Base-by-base conservation (phyloP, 2,888 invertebrate genomes). In the Cheilosia scutellata region DNA sequence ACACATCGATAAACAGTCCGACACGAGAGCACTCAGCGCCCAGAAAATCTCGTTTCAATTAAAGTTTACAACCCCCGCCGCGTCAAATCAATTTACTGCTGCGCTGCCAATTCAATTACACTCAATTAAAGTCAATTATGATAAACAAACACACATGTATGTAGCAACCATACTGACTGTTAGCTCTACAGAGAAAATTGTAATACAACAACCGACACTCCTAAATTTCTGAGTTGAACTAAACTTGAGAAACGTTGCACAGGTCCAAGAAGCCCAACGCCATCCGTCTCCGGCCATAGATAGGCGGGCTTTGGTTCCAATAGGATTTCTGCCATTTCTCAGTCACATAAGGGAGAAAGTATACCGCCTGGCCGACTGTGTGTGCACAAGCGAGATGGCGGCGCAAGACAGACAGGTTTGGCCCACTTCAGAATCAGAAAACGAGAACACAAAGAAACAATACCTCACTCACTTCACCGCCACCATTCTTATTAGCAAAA, bases 171-270 rank as follows among this genome's bases (percentile, higher is more conserved):
- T 55, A 75, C 75, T 58, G 37, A 77, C 76, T 27, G 40, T 65
- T 33, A 16, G 25, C 7, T 44, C 49, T 0, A 60, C 72, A 57
- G 53, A 77, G 79, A 82, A 80, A 82, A 58, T 31, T 57, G 53
- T 70, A 86, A 80, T 51, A 66, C 72, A 55, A 82, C 74, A 72
- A 90, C 91, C 89, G 89, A 88, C 90, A 90, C 89, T 89, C 89
- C 89, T 89, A 89, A 90, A 90, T 90, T 91, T 91, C 91, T 90
- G 90, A 90, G 90, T 90, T 90, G 88, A 90, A 91, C 91, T 92
- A 91, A 91, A 91, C 89, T 88, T 88, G 87, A 87, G 88, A 88
- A 89, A 88, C 87, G 87, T 86, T 87, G 88, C 88, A 82, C 87
- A 88, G 88, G 88, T 89, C 89, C 88, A 91, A 89, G 90, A 89